Evolutionary conservation across 2,113 vertebrate species (phyloP).

Genomic region (Phasianus colchicus): DNA sequence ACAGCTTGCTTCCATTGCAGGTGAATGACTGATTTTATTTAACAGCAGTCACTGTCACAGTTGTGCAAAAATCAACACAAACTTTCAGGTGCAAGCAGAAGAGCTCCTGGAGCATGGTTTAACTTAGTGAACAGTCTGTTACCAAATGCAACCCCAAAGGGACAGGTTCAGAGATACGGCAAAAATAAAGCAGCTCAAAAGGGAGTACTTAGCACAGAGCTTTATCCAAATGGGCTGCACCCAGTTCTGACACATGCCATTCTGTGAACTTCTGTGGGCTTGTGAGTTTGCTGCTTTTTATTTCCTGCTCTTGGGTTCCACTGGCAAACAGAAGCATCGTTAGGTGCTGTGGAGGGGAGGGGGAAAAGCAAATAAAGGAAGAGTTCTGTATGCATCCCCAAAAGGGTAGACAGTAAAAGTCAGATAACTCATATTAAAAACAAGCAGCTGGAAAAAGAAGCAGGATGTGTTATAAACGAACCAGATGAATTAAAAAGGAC

Average conservation of each 20-base stretch:
- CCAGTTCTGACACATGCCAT: background rate
- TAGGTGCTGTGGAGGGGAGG: background rate
- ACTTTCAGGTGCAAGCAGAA: background rate
- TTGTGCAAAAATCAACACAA: background rate
- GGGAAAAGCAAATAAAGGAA: conserved; percentile 53
- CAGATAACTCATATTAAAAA: conserved; percentile 13
- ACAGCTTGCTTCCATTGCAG: background rate
- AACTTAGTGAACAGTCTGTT: background rate
- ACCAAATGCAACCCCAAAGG: background rate
- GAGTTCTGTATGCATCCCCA: conserved; percentile 31
- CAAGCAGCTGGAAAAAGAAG: conserved; percentile 35
- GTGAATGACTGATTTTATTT: background rate
- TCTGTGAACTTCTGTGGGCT: background rate
- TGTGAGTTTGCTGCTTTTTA: background rate
- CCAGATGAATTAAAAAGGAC: conserved; percentile 9
- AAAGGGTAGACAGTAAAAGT: conserved; percentile 37
- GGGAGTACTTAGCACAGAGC: background rate
- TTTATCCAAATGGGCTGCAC: background rate
- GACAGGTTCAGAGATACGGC: background rate
- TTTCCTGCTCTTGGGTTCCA: background rate
- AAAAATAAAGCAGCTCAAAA: background rate
- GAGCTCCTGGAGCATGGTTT: background rate
- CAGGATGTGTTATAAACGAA: conserved; percentile 39
- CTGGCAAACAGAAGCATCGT: background rate
- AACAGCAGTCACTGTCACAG: background rate